phyloP scores from a whole-genome alignment of 2,113 vertebrate species.

The Gobio gobio region DNA sequence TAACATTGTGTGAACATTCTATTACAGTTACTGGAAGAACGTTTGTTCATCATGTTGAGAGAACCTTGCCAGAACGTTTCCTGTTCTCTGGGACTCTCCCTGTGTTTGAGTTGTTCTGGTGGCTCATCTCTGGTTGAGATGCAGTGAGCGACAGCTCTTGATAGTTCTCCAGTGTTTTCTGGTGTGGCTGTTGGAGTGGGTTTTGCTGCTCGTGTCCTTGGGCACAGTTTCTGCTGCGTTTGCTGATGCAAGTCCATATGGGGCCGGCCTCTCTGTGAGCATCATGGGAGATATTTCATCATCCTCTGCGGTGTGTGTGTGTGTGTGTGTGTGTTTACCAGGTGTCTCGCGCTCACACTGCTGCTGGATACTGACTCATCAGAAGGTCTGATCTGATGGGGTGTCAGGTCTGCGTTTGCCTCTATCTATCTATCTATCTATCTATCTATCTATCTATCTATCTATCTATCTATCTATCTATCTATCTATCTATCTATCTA shows the following conservation, averaged over 20 bases:
- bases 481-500: too few relatives aligned
- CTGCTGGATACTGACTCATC: neutral
- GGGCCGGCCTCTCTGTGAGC: neutral
- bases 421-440: too few relatives aligned
- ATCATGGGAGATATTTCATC: conserved; percentile 33
- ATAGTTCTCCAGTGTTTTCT: too few relatives aligned
- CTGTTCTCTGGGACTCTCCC: neutral
- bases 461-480: too few relatives aligned
- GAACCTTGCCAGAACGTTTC: too few relatives aligned
- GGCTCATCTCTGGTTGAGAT: too few relatives aligned
- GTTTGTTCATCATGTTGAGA: too few relatives aligned
- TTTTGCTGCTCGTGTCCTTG: neutral
- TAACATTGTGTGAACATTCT: too few relatives aligned
- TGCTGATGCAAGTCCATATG: conserved; percentile 23
- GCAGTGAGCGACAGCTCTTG: too few relatives aligned
- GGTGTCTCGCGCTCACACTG: neutral
- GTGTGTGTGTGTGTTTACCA: neutral
- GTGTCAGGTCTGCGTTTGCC: neutral
- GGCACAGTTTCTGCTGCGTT: neutral
- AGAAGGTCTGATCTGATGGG: neutral
- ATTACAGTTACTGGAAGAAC: too few relatives aligned
- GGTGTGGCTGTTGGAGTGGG: neutral
- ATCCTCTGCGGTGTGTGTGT: conserved; percentile 8
- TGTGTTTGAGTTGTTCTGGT: neutral
- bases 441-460: too few relatives aligned